Evolutionary conservation across 2,113 vertebrate genomes (phyloP).

Genomic region (Sphaerodactylus townsendi): DNA sequence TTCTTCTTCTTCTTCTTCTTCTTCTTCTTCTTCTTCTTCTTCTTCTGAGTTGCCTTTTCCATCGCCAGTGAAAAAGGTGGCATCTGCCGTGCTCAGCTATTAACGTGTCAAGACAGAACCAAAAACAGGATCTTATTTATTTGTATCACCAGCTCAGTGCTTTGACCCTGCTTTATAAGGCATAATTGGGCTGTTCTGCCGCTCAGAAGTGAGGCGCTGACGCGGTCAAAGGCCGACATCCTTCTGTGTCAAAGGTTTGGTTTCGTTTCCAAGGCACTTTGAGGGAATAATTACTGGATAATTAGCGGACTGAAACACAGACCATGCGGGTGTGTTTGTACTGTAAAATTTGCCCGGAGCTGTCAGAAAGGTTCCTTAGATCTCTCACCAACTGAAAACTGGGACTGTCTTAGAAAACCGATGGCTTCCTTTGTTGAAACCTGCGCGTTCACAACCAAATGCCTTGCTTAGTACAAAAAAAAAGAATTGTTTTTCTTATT

Average conservation of each 20-base stretch:
- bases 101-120: slow-evolving; percentile 38
- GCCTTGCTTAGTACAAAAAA: background rate
- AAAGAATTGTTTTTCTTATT: too few relatives aligned
- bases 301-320: slow-evolving; percentile 9
- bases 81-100: background rate
- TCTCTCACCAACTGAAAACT: background rate
- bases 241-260: background rate
- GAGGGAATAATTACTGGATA: background rate
- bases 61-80: slow-evolving; percentile 17
- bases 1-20: too few relatives aligned
- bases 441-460: background rate
- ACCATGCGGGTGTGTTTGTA: background rate
- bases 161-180: slow-evolving; percentile 26
- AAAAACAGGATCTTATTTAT: slow-evolving; percentile 21
- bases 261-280: background rate
- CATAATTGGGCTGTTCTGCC: background rate
- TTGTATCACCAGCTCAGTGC: background rate
- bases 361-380: slow-evolving; percentile 25
- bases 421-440: background rate
- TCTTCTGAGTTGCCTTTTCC: slow-evolving; percentile 33
- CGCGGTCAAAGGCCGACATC: background rate
- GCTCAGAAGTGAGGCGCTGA: background rate
- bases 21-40: too few relatives aligned
- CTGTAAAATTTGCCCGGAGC: background rate
- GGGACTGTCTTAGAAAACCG: background rate